These are phyloP conservation scores for Synergus japonicus DNA, from an alignment of 2,888 invertebrate genomes.

Conservation along the genomic window DNA sequence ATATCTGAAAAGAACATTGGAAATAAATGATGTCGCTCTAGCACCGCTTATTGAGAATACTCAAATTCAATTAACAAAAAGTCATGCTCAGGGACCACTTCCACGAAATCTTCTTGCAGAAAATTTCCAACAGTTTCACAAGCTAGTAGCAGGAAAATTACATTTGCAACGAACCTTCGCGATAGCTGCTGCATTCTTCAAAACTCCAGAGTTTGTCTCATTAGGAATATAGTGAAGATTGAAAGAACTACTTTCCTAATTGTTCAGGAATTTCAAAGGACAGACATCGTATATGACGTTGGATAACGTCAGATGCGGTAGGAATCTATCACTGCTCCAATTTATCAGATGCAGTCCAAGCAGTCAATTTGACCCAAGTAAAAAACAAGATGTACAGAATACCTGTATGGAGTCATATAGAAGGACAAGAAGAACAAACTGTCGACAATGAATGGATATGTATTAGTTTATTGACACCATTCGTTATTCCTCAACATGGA, in stretches of 20 bases:
- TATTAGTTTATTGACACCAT: too few species aligned
- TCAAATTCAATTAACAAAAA: not conserved
- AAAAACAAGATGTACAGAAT: conserved; percentile 14
- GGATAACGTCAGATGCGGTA: not conserved
- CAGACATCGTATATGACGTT: not conserved
- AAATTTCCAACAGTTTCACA: conserved; percentile 10
- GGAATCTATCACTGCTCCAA: not conserved
- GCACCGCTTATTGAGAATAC: not conserved
- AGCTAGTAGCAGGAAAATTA: not conserved
- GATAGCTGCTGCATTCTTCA: conserved; percentile 23
- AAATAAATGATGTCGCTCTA: too few species aligned
- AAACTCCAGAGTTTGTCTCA: not conserved
- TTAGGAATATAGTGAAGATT: conserved; percentile 6
- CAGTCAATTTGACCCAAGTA: not conserved
- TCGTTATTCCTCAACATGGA: too few species aligned
- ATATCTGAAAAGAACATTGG: too few species aligned
- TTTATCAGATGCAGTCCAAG: not conserved
- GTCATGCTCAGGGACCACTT: conserved; percentile 22
- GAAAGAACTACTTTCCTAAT: not conserved
- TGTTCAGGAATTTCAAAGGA: not conserved
- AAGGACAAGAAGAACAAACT: conserved; percentile 24
- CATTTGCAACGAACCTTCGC: not conserved
- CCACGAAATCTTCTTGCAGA: not conserved
- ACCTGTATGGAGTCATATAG: conserved; percentile 9
- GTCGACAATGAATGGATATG: conserved; percentile 6